Base-by-base conservation (phyloP, 1,140 invertebrate species). In the Centruroides vittatus region DNA sequence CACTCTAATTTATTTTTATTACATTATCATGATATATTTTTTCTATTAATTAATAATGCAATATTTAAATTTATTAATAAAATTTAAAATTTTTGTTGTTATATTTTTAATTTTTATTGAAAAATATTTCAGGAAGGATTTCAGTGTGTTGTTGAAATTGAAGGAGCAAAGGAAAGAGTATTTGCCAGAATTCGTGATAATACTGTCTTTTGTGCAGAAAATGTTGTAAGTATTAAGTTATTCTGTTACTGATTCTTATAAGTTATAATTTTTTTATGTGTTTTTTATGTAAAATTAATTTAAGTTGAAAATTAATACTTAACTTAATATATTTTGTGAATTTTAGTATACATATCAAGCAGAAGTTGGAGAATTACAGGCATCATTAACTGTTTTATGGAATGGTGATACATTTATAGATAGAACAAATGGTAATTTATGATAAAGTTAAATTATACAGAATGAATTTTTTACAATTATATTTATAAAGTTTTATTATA, bases 361-460 rank as follows among this genome's bases (percentile, higher is more conserved):
- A 36, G 80, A 84, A 66, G 82, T 83, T 6, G 86, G 89, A 35
- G 87, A 93, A 75, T 89, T 91, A 69, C 83, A 89, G 73, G 90
- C 89, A 0, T 86, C 84, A 68, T 86, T 95, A 47, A 88, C 86
- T 62, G 85, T 95, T 46, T 84, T 92, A 34, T 94, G 90, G 90
- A 94, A 94, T 74, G 80, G 86, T 47, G 89, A 91, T 72, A 90
- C 93, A 72, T 89, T 92, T 70, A 84, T 95, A 51, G 91, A 93
- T 71, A 88, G 86, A 7, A 88, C 89, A 13, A 86, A 81, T 65
- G 67, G 69, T 70, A 41, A 41, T 41, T 41, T 41, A 41, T 41
- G 8, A 41, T 41, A 41, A 41, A 6, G 5, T 41, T 41, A 41
- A 41, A 8, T 41, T 41, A 41, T 41, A 41, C 23, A 23, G 23